Evolutionary conservation across 2,888 invertebrate genomes (phyloP).

Genomic region (Synergus itoensis): DNA sequence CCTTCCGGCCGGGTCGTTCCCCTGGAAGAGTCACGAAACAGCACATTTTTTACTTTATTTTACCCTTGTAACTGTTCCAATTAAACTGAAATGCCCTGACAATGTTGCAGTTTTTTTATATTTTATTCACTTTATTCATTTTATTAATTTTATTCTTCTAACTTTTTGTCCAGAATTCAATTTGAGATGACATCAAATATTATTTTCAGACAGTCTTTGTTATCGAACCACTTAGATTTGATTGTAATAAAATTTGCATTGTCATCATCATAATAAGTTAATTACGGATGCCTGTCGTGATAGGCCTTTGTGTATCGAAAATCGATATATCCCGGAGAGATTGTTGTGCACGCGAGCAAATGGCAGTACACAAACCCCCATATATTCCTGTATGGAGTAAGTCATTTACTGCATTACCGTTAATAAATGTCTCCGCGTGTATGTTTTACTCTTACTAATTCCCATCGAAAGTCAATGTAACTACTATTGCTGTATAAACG

Average conservation of each 20-base stretch:
- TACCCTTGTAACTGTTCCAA: conserved; percentile 2
- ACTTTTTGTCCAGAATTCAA: no score
- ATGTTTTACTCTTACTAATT: conserved; percentile 70
- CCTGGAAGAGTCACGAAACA: conserved; percentile 23
- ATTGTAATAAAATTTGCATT: neutral
- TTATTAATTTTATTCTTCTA: neutral
- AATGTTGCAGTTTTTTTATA: neutral
- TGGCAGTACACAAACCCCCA: neutral
- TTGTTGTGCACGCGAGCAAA: conserved; percentile 2
- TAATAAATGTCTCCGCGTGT: conserved; percentile 67
- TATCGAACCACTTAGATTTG: neutral
- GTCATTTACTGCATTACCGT: conserved; percentile 67
- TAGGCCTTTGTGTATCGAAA: neutral
- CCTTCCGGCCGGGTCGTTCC: conserved; percentile 22
- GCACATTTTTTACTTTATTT: neutral
- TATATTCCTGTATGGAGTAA: conserved; percentile 61
- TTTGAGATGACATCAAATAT: neutral
- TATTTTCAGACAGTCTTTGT: neutral
- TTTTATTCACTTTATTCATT: neutral
- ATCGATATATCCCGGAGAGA: neutral
- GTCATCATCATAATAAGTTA: neutral
- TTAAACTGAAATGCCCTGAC: neutral
- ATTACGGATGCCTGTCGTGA: neutral
- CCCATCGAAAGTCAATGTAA: conserved; percentile 55
- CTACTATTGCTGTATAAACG: conserved; percentile 53